These are phyloP conservation scores for Meriones psammophilus DNA, from an alignment of 2,797 vertebrate species.

Conservation along the genomic window DNA sequence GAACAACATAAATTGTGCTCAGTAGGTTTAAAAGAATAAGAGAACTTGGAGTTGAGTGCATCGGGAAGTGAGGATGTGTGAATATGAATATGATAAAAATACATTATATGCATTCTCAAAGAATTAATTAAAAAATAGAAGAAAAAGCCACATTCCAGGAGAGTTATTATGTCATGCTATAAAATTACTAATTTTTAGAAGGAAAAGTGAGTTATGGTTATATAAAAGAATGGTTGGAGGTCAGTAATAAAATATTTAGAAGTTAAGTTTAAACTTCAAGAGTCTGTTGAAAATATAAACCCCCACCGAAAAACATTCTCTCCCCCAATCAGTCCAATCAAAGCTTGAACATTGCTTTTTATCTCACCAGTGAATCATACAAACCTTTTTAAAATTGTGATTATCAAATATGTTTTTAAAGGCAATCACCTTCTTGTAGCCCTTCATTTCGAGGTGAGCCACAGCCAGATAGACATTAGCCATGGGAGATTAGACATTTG, in stretches of 20 bases:
- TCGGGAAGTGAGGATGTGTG: too few relatives aligned
- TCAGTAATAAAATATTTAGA: slow-evolving; percentile 17
- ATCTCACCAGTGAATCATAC: neutral
- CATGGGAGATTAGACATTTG: too few relatives aligned
- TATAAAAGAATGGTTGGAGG: neutral
- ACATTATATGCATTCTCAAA: neutral
- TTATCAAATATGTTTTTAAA: neutral
- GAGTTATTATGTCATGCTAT: neutral
- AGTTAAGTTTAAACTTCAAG: slow-evolving; percentile 6
- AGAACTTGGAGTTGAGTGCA: neutral
- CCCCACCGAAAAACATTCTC: neutral
- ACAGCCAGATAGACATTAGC: neutral
- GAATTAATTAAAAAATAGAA: neutral
- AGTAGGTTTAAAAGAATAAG: neutral
- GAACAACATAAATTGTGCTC: neutral
- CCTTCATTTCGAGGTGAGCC: neutral
- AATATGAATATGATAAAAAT: neutral
- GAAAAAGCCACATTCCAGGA: neutral
- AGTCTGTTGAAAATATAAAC: neutral
- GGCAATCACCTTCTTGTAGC: neutral
- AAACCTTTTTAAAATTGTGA: neutral
- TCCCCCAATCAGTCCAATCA: neutral
- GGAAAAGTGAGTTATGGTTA: slow-evolving; percentile 10
- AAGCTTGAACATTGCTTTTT: neutral
- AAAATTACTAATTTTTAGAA: slow-evolving; percentile 27